Evolutionary conservation across 1,140 invertebrate genomes (phyloP).

Genomic region (Drosophila melanogaster): Release_6_plus_ISO1_MT NC_004354.4:2994001-2994500

Average conservation of each 20-base stretch:
- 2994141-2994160: not conserved
- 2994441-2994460: not conserved
- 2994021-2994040: conserved; percentile 12
- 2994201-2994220: not conserved
- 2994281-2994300: no score
- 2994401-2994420: no score
- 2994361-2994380: no score
- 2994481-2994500: not conserved
- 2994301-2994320: no score
- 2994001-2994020: conserved; percentile 24
- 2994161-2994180: no score
- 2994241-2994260: no score
- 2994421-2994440: not conserved
- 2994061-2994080: not conserved
- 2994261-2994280: no score
- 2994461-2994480: not conserved
- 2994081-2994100: no score
- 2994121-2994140: not conserved
- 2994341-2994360: no score
- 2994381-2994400: no score
- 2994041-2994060: conserved; percentile 2
- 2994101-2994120: not conserved
- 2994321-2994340: no score
- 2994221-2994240: no score
- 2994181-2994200: not conserved